phyloP scores from a whole-genome alignment of 2,113 vertebrate genomes.

The Boleophthalmus pectinirostris region DNA sequence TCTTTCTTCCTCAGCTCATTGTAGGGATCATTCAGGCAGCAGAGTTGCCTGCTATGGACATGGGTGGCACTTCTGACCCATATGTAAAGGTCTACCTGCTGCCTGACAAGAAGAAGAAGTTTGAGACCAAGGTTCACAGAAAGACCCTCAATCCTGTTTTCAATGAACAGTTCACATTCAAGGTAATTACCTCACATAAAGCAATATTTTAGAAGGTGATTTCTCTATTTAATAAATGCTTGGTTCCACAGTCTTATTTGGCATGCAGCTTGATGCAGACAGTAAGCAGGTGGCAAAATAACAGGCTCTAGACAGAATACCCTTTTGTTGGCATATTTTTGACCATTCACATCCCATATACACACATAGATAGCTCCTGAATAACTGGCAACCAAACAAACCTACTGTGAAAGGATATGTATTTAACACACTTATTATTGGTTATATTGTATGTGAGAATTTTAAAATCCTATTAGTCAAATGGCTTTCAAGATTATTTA shows the following conservation, averaged over 20 bases:
- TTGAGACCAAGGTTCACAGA: slow-evolving; percentile 91
- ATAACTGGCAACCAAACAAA: no score
- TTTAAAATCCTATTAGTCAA: no score
- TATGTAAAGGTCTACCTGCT: slow-evolving; percentile 90
- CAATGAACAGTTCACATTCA: slow-evolving; percentile 90
- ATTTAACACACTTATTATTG: no score
- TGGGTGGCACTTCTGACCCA: slow-evolving; percentile 90
- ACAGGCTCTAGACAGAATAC: slow-evolving; percentile 67
- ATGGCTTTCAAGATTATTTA: no score
- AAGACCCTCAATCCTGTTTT: slow-evolving; percentile 91
- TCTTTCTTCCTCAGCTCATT: slow-evolving; percentile 66
- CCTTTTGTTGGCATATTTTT: neutral
- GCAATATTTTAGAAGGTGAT: neutral
- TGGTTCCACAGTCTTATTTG: slow-evolving; percentile 61
- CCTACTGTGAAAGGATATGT: no score
- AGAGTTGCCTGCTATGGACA: slow-evolving; percentile 89
- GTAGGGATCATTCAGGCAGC: slow-evolving; percentile 88
- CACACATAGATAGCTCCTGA: slow-evolving; percentile 17
- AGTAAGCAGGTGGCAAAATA: slow-evolving; percentile 70
- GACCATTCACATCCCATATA: slow-evolving; percentile 18
- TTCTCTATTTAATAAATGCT: slow-evolving; percentile 25
- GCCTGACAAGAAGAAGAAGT: slow-evolving; percentile 91
- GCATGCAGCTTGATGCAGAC: slow-evolving; percentile 62
- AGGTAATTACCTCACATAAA: slow-evolving; percentile 69
- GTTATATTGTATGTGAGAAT: no score